A percentile compares a stretch with the other conserved stretches of the same genome.
These are phyloP conservation scores for Pogonophryne albipinna DNA, from an alignment of 2,797 vertebrate genomes.

Conservation along the genomic window DNA sequence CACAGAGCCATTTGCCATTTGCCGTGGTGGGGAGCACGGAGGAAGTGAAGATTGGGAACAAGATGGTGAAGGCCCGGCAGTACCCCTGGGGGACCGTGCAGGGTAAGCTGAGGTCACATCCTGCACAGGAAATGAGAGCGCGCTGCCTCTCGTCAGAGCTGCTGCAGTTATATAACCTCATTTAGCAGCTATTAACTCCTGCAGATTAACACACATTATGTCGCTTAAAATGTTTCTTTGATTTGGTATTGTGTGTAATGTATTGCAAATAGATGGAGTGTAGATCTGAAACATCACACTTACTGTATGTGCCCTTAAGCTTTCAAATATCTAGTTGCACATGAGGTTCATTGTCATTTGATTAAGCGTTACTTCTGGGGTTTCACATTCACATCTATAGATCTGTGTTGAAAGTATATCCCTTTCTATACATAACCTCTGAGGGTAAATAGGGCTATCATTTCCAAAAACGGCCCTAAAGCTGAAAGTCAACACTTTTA, in stretches of 20 bases:
- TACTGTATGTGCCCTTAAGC: neutral
- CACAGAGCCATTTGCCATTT: conserved; percentile 96
- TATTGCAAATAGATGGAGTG: neutral
- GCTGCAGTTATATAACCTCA: conserved; percentile 61
- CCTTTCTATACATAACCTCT: neutral
- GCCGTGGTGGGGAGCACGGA: conserved; percentile 98
- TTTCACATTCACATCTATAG: neutral
- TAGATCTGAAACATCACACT: neutral
- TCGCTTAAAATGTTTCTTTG: conserved; percentile 27
- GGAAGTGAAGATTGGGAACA: conserved; percentile 98
- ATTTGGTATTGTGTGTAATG: conserved; percentile 29
- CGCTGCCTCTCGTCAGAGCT: conserved; percentile 34
- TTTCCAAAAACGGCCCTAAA: conserved; percentile 8
- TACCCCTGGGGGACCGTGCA: conserved; percentile 99
- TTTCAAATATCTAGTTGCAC: no score
- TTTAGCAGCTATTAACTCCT: conserved; percentile 38
- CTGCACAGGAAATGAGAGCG: conserved; percentile 74
- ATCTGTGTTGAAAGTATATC: neutral
- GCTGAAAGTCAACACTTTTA: conserved; percentile 33
- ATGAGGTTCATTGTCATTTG: neutral
- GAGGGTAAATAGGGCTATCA: neutral
- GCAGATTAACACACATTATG: conserved; percentile 9
- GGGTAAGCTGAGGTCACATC: conserved; percentile 86
- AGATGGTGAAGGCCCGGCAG: conserved; percentile 98
- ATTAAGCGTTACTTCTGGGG: neutral